Conservation (phyloP, 2,113 vertebrate species). For the Anoplopoma fimbria region DNA sequence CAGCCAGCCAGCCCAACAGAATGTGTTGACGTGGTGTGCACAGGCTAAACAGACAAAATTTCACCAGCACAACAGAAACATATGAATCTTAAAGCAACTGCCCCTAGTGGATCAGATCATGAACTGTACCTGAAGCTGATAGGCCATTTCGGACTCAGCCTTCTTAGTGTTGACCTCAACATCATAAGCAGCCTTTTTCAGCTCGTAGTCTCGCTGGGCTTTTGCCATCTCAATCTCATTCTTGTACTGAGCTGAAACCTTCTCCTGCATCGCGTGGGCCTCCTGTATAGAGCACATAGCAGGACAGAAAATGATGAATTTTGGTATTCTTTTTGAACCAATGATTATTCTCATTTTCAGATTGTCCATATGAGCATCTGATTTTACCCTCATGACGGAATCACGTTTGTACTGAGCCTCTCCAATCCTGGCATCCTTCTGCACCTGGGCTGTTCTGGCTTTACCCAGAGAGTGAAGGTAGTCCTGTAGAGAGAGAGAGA, state of each 20-base stretch:
- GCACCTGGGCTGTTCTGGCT: slow-evolving; percentile 93
- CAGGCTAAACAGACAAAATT: neutral
- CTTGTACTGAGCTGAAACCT: slow-evolving; percentile 91
- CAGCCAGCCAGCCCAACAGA: neutral
- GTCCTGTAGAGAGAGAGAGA: slow-evolving; percentile 82
- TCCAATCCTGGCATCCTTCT: slow-evolving; percentile 92
- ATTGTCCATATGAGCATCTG: slow-evolving; percentile 4
- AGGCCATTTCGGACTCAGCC: slow-evolving; percentile 93
- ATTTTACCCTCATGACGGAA: slow-evolving; percentile 88
- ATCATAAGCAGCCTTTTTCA: slow-evolving; percentile 92
- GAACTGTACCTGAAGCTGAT: slow-evolving; percentile 90
- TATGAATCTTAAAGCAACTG: neutral
- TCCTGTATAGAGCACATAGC: slow-evolving; percentile 79
- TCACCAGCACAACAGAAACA: neutral
- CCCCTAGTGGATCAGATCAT: neutral
- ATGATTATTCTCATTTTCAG: neutral
- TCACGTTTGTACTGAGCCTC: slow-evolving; percentile 94
- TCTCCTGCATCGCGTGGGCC: slow-evolving; percentile 91
- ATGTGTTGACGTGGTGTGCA: neutral
- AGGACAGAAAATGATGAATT: slow-evolving; percentile 17
- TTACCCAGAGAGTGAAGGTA: slow-evolving; percentile 92
- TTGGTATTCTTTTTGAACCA: neutral
- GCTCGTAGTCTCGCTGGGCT: slow-evolving; percentile 91
- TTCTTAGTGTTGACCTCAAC: slow-evolving; percentile 92
- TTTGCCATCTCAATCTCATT: slow-evolving; percentile 97